Conservation (phyloP, 2,888 invertebrate genomes). For the Lacanobia wlatinum region DNA sequence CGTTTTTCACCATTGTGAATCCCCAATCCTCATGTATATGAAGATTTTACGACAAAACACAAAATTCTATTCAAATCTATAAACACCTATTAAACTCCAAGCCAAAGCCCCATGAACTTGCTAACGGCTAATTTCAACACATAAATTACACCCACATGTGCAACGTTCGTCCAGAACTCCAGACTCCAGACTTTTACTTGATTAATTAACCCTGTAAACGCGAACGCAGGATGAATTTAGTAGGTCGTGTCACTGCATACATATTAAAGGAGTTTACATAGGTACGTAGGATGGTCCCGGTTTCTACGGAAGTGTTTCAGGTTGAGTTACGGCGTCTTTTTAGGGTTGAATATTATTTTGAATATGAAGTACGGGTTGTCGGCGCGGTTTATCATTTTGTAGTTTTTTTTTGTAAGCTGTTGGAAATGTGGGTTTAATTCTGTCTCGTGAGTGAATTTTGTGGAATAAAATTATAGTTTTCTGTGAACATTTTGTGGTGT, state of each 20-base stretch:
- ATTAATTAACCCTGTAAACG: constrained; percentile 68
- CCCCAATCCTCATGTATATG: not conserved
- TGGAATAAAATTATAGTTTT: constrained; percentile 6
- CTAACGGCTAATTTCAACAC: constrained; percentile 53
- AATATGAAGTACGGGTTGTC: constrained; percentile 39
- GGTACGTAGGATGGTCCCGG: constrained; percentile 32
- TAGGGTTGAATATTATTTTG: constrained; percentile 54
- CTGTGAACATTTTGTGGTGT: not conserved
- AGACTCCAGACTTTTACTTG: constrained; percentile 61
- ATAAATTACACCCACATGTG: constrained; percentile 53
- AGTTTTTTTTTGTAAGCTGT: constrained; percentile 2
- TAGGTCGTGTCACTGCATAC: constrained; percentile 65
- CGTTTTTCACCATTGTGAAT: not conserved
- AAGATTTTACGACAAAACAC: not conserved
- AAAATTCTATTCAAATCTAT: constrained; percentile 10
- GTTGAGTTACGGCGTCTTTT: constrained; percentile 53
- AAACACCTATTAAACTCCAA: constrained; percentile 23
- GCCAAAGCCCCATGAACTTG: constrained; percentile 17
- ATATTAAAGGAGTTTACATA: constrained; percentile 65
- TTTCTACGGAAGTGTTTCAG: constrained; percentile 48
- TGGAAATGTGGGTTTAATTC: constrained; percentile 36
- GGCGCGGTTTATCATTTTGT: constrained; percentile 36
- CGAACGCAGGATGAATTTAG: constrained; percentile 62
- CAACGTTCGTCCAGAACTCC: constrained; percentile 53
- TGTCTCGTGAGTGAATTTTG: constrained; percentile 6